Percentiles rank a stretch among this genome's conserved stretches.
These are phyloP conservation scores for Takifugu bimaculatus DNA, from an alignment of 2,113 vertebrate genomes.

Conservation along the genomic window DNA sequence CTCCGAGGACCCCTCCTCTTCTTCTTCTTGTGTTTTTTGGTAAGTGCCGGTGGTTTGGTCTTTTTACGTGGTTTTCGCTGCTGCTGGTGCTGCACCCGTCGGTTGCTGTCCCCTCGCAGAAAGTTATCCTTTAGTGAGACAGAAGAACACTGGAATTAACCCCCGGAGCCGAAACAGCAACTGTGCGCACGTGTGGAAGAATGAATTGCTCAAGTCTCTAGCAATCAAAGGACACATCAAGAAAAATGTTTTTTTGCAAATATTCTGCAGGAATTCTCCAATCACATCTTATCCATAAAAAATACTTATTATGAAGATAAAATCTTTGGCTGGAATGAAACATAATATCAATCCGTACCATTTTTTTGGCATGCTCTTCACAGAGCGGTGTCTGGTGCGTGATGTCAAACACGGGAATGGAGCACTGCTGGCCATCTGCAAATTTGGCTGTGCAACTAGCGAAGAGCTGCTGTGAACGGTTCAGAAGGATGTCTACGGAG, in stretches of 20 bases:
- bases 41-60: slow-evolving; percentile 97
- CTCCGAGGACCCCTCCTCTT: slow-evolving; percentile 88
- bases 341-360: slow-evolving; percentile 77
- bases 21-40: slow-evolving; percentile 99
- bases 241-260: background rate
- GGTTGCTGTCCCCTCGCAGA: slow-evolving; percentile 91
- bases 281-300: too few species aligned
- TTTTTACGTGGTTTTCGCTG: slow-evolving; percentile 98
- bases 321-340: background rate
- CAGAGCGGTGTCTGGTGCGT: slow-evolving; percentile 98
- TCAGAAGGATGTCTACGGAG: slow-evolving; percentile 90
- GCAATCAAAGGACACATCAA: background rate
- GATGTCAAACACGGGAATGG: slow-evolving; percentile 97
- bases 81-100: slow-evolving; percentile 96
- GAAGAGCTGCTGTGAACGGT: slow-evolving; percentile 97
- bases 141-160: background rate
- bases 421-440: slow-evolving; percentile 97
- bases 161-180: background rate
- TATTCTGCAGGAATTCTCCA: too few species aligned
- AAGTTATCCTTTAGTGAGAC: slow-evolving; percentile 86
- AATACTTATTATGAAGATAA: too few species aligned
- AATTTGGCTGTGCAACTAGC: slow-evolving; percentile 98
- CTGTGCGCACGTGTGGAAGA: too few species aligned
- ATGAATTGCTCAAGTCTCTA: too few species aligned
- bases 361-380: slow-evolving; percentile 99